Evolutionary conservation across 1,140 invertebrate genomes (phyloP).

Genomic region (Eulimnadia texana): DNA sequence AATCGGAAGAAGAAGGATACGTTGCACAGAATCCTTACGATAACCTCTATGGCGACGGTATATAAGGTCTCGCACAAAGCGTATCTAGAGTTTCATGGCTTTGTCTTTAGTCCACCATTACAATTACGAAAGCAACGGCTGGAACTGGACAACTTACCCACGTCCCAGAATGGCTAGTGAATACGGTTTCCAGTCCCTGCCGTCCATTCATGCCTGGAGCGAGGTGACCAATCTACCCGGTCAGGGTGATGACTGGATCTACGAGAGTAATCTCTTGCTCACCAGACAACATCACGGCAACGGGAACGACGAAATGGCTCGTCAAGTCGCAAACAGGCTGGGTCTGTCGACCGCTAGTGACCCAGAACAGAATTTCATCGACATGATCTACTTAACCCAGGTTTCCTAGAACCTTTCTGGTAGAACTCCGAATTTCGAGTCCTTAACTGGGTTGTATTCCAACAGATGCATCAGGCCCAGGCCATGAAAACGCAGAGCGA

Average conservation of each 20-base stretch:
- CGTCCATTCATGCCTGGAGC: slow-evolving; percentile 45
- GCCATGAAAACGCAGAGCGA: slow-evolving; percentile 49
- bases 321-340: slow-evolving; percentile 43
- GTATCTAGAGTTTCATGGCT: not conserved
- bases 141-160: slow-evolving; percentile 61
- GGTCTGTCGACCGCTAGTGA: slow-evolving; percentile 26
- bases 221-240: slow-evolving; percentile 32
- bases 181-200: slow-evolving; percentile 85
- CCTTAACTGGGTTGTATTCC: too few species aligned
- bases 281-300: slow-evolving; percentile 68
- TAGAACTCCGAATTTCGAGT: too few species aligned
- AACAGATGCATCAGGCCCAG: slow-evolving; percentile 64
- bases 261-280: slow-evolving; percentile 43
- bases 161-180: slow-evolving; percentile 82
- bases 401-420: too few species aligned
- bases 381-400: slow-evolving; percentile 31
- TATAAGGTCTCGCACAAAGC: slow-evolving; percentile 20
- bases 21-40: slow-evolving; percentile 61
- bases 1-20: slow-evolving; percentile 58
- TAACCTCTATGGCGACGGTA: slow-evolving; percentile 72
- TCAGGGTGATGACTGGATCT: slow-evolving; percentile 39
- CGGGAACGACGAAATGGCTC: slow-evolving; percentile 45
- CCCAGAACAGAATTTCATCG: slow-evolving; percentile 24
- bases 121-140: slow-evolving; percentile 66
- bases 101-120: slow-evolving; percentile 67